Evolutionary conservation across 2,888 invertebrate genomes (phyloP), one percentile per base, ranked within the genome.

Genomic region (Plutella xylostella): DNA sequence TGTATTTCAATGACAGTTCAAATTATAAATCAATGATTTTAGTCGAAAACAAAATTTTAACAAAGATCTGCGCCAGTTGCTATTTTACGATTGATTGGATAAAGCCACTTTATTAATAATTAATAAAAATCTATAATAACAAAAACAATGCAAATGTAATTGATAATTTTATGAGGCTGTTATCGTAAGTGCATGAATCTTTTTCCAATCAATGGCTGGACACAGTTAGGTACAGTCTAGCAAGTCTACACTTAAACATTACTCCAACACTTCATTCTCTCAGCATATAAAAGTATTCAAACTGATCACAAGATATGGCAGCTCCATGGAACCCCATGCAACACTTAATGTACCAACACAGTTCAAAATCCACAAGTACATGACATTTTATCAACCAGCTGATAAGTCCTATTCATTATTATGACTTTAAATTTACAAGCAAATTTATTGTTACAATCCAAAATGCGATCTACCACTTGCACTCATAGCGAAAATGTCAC

Each of bases 231-330:
- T 70, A 72, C 67, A 76, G 63, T 75, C 82, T 83, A 83, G 80
- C 83, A 78, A 63, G 69, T 79, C 83, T 82, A 83, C 64, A 63
- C 79, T 80, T 82, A 79, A n/a, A 72, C 67, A 73, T 68, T 76
- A 77, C 65, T 61, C 68, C 66, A 72, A 72, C 68, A 68, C 62
- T 71, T 69, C 70, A 72, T 65, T 68, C 75, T 69, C 66, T 72
- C 75, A 72, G 77, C 76, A 78, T 80, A 80, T 80, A 83, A 82
- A 83, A 82, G 79, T 83, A 82, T 77, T 82, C 74, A 83, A 82
- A 80, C 78, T 69, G 77, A 82, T 83, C 83, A 82, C 80, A 83
- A 70, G 67, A 73, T 79, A 80, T 82, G 80, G 82, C 83, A 76
- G 79, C 60, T 70, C 80, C 74, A 72, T 72, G 72, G 78, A 78